Base-by-base conservation (phyloP, 2,113 vertebrate species). In the Gopherus evgoodei region DNA sequence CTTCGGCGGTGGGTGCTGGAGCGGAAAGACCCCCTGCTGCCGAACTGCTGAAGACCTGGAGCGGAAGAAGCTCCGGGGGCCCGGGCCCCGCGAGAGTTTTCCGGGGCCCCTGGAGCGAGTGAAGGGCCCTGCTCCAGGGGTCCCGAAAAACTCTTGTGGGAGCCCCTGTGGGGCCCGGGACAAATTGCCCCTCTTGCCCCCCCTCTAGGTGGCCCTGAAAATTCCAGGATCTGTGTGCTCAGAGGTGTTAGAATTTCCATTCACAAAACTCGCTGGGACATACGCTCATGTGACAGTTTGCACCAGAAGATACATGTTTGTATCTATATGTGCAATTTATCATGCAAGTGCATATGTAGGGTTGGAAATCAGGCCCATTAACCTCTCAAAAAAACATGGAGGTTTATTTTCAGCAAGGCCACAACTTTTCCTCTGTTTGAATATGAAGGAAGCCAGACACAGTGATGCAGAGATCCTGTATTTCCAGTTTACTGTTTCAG, bases 301-400 rank as follows among this genome's bases (percentile, higher is more conserved):
- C 17, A 17, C 17, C 8, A n/a, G 31, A 17, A n/a, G 38, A 69
- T 69, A 69, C 35, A 21, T 69, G 35, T 69, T 21, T n/a, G 35
- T 52, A 53, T 65, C 82, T 17, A 13, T 38, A 27, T 35, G 8
- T 83, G 6, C 10, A n/a, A 35, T 81, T 83, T 80, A 75, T 59
- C 31, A 44, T 80, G 31, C 0, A 0, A 42, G 13, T 3, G 19
- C 8, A 54, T 81, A 29, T 7, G 1, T 24, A 17, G 29, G 31
- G 6, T 65, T 65, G 62, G 62, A 65, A 35, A 65, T 65, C 62
- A 65, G 31, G 62, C 7, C 62, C 29, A 65, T 65, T 16, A 65
- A 65, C 31, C 29, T 65, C 31, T 35, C 29, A 13, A 31, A 35
- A 65, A 65, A 65, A 35, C 27, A 31, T 65, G 31, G 59, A 62